Percentiles rank a stretch among this genome's conserved stretches.
Conservation (phyloP, 2,888 invertebrate genomes). For the Hypena proboscidalis region DNA sequence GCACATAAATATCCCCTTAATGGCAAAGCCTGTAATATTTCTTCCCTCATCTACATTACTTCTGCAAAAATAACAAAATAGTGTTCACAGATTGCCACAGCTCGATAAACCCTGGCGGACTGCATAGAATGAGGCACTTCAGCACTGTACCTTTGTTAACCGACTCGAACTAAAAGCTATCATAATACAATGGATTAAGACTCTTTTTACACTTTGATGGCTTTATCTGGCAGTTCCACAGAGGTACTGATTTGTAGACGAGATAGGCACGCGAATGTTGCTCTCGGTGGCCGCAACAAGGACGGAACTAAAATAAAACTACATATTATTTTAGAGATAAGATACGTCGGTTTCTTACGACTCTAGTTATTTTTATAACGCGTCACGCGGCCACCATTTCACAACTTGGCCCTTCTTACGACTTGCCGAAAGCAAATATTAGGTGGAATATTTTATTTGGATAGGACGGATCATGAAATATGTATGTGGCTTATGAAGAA, state of each 20-base stretch:
- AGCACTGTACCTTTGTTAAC: slow-evolving; percentile 62
- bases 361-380: slow-evolving; percentile 54
- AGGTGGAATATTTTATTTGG: slow-evolving; percentile 35
- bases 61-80: slow-evolving; percentile 80
- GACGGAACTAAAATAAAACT: slow-evolving; percentile 75
- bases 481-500: slow-evolving; percentile 15
- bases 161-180: slow-evolving; percentile 55
- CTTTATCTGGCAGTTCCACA: slow-evolving; percentile 62
- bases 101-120: slow-evolving; percentile 66
- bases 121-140: slow-evolving; percentile 69
- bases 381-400: slow-evolving; percentile 35
- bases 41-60: slow-evolving; percentile 77
- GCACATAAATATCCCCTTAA: slow-evolving; percentile 70
- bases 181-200: slow-evolving; percentile 57
- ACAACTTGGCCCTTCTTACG: slow-evolving; percentile 22
- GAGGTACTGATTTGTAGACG: slow-evolving; percentile 73
- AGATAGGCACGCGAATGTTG: slow-evolving; percentile 76
- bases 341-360: slow-evolving; percentile 52
- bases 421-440: slow-evolving; percentile 35
- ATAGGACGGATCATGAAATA: slow-evolving; percentile 29
- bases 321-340: slow-evolving; percentile 63
- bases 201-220: slow-evolving; percentile 51
- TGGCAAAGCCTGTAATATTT: slow-evolving; percentile 71
- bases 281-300: slow-evolving; percentile 70
- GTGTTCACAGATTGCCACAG: slow-evolving; percentile 69